Evolutionary conservation across 2,113 vertebrate species (phyloP).

Genomic region (Brachyistius frenatus): DNA sequence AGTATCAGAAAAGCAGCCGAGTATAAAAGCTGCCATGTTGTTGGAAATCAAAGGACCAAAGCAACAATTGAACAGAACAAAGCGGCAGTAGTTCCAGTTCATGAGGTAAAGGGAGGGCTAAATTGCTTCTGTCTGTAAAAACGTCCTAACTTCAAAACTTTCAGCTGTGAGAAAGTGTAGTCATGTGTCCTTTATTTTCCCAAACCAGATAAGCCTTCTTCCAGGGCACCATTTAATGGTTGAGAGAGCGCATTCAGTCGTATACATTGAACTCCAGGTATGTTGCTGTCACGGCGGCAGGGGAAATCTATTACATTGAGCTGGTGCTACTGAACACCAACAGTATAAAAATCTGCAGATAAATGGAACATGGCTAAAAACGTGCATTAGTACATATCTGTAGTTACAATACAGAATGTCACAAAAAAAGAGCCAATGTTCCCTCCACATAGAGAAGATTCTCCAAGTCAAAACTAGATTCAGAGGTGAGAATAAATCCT

Average conservation of each 20-base stretch:
- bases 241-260: constrained; percentile 75
- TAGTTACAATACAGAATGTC: constrained; percentile 12
- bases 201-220: constrained; percentile 43
- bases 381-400: constrained; percentile 41
- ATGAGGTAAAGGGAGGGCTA: constrained; percentile 65
- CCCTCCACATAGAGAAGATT: not conserved
- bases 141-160: constrained; percentile 59
- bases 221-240: constrained; percentile 72
- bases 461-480: constrained; percentile 9
- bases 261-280: constrained; percentile 59
- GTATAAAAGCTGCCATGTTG: constrained; percentile 71
- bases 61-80: constrained; percentile 64
- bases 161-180: constrained; percentile 46
- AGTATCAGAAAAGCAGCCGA: constrained; percentile 41
- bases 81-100: constrained; percentile 54
- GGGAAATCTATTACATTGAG: constrained; percentile 69
- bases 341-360: constrained; percentile 43
- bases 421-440: constrained; percentile 8
- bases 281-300: constrained; percentile 59
- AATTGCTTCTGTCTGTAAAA: constrained; percentile 75
- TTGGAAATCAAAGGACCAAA: constrained; percentile 61
- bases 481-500: constrained; percentile 16
- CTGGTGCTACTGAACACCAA: constrained; percentile 40
- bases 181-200: constrained; percentile 44
- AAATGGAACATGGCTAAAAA: constrained; percentile 42